phyloP scores from a whole-genome alignment of 2,888 invertebrate genomes.

The Agrotis puta region DNA sequence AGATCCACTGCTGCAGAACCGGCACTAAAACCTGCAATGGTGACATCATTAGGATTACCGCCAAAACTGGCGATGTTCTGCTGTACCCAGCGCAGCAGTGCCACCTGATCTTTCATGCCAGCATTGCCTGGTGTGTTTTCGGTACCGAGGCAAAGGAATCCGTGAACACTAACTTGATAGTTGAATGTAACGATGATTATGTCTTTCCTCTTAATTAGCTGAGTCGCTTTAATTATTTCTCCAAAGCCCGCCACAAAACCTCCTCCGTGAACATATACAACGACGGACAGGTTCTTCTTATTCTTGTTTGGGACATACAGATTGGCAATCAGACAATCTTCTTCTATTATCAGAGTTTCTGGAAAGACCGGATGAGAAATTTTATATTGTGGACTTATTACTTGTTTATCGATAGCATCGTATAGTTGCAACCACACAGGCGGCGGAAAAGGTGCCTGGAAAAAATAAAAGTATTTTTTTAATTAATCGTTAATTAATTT shows the following conservation, averaged over 20 bases:
- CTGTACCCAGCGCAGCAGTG: conserved; percentile 71
- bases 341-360: conserved; percentile 43
- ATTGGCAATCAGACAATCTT: conserved; percentile 81
- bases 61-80: conserved; percentile 73
- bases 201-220: conserved; percentile 64
- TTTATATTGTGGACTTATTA: conserved; percentile 69
- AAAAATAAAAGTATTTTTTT: too few species aligned
- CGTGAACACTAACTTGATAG: conserved; percentile 68
- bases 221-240: conserved; percentile 45
- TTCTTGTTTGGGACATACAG: conserved; percentile 79
- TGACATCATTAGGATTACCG: conserved; percentile 76
- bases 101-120: conserved; percentile 67
- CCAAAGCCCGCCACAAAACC: conserved; percentile 69
- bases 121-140: conserved; percentile 65
- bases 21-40: conserved; percentile 71
- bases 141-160: conserved; percentile 72
- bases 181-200: conserved; percentile 69
- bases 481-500: too few species aligned
- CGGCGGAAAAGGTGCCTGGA: conserved; percentile 54
- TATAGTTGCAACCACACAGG: conserved; percentile 68
- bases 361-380: not conserved
- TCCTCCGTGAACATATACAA: conserved; percentile 74
- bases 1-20: conserved; percentile 57
- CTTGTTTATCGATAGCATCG: conserved; percentile 68
- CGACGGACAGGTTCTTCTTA: conserved; percentile 67